Percentiles rank a stretch among this genome's conserved stretches.
Evolutionary conservation across 2,113 vertebrate genomes (phyloP).

Genomic region (Psilopogon haemacephalus): DNA sequence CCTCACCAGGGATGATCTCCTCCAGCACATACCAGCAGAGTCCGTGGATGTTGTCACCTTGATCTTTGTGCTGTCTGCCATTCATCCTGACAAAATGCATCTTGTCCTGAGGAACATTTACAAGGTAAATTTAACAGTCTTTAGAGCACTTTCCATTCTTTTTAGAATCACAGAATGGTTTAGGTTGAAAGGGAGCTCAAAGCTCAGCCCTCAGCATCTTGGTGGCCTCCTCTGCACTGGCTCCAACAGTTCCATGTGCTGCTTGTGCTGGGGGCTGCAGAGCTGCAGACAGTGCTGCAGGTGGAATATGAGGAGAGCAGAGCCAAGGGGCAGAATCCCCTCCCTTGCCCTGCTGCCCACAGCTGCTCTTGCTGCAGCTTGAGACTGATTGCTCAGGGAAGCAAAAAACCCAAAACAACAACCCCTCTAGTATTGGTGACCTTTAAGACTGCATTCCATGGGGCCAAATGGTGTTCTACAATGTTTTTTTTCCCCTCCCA

Average conservation of each 20-base stretch:
- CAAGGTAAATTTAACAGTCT: slow-evolving; percentile 76
- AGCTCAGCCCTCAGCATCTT: no score
- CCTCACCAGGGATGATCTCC: slow-evolving; percentile 88
- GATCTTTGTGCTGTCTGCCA: slow-evolving; percentile 93
- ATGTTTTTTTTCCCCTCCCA: neutral
- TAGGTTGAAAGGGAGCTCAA: no score
- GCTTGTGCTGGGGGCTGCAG: no score
- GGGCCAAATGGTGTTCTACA: neutral
- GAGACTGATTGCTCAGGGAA: neutral
- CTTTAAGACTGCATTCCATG: neutral
- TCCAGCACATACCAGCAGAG: slow-evolving; percentile 76
- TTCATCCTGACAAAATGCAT: slow-evolving; percentile 96
- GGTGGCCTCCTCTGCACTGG: no score
- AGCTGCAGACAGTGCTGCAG: no score
- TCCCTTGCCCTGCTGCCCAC: no score
- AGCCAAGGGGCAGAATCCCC: no score
- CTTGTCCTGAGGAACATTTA: slow-evolving; percentile 84
- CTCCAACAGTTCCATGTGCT: no score
- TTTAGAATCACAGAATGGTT: no score
- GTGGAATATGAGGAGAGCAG: no score
- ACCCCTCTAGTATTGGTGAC: neutral
- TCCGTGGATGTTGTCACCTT: slow-evolving; percentile 87
- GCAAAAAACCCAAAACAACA: neutral
- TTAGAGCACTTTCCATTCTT: neutral
- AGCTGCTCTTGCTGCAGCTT: no score